These are phyloP conservation scores for Empis stercorea DNA, from an alignment of 2,888 invertebrate genomes.

Conservation along the genomic window DNA sequence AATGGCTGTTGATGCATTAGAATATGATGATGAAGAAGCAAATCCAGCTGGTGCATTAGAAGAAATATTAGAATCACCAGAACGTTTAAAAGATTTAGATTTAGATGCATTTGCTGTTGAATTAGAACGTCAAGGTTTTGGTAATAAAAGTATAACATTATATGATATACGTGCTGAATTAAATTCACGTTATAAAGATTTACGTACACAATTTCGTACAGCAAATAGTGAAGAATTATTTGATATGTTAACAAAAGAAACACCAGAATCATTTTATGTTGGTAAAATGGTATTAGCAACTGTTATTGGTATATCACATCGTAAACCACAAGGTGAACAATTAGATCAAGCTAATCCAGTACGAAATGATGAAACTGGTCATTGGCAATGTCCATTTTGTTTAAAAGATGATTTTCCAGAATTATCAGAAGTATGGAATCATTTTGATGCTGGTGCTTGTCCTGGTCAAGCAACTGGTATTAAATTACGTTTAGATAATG, in stretches of 20 bases:
- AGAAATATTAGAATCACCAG: conserved; percentile 92
- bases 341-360: conserved; percentile 92
- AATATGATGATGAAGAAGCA: conserved; percentile 93
- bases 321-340: conserved; percentile 85
- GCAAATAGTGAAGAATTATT: conserved; percentile 81
- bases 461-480: conserved; percentile 94
- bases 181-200: conserved; percentile 85
- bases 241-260: conserved; percentile 91
- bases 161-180: conserved; percentile 96
- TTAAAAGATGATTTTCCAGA: conserved; percentile 92
- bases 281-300: conserved; percentile 73
- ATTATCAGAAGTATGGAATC: conserved; percentile 95
- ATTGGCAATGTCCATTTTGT: conserved; percentile 98
- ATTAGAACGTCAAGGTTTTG: conserved; percentile 79
- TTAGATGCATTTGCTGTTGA: conserved; percentile 98
- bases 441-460: conserved; percentile 91
- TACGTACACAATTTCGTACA: conserved; percentile 62
- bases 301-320: conserved; percentile 69
- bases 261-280: conserved; percentile 84
- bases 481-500: conserved; percentile 79
- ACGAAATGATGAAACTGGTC: conserved; percentile 81
- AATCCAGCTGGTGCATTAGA: conserved; percentile 95
- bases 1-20: conserved; percentile 98
- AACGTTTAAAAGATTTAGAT: conserved; percentile 88
- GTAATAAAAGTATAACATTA: conserved; percentile 83